A percentile compares a stretch with the other conserved stretches of the same genome.
These are phyloP conservation scores for Athalia rosae DNA, from an alignment of 2,888 invertebrate genomes.

Conservation along the genomic window DNA sequence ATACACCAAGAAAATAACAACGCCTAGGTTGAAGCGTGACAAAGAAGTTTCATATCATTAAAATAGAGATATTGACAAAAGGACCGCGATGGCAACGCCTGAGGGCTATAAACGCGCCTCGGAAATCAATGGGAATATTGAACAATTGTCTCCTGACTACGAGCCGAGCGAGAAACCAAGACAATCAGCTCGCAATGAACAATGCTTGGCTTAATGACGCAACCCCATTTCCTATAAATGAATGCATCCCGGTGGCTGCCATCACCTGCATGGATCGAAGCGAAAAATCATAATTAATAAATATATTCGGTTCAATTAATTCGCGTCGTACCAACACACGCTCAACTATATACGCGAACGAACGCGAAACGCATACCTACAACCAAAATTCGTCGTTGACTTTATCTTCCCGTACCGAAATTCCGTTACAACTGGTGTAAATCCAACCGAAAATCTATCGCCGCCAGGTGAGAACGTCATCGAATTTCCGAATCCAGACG, in stretches of 20 bases:
- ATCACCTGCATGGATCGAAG: constrained; percentile 41
- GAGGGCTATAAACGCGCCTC: constrained; percentile 59
- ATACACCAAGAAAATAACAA: constrained; percentile 55
- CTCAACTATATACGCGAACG: too few relatives aligned
- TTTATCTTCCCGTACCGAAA: too few relatives aligned
- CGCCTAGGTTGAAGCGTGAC: constrained; percentile 24
- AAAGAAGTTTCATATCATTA: constrained; percentile 68
- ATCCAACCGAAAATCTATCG: too few relatives aligned
- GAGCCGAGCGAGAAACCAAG: constrained; percentile 72
- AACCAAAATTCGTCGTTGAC: too few relatives aligned
- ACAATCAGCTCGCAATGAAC: constrained; percentile 72
- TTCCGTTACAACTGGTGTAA: too few relatives aligned
- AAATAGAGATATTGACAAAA: constrained; percentile 73
- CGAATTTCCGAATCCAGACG: too few relatives aligned
- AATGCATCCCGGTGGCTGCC: constrained; percentile 33
- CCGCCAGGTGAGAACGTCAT: too few relatives aligned
- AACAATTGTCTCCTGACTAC: constrained; percentile 72
- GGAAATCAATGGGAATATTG: constrained; percentile 74
- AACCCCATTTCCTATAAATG: constrained; percentile 52
- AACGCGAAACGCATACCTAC: too few relatives aligned
- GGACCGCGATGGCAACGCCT: constrained; percentile 57
- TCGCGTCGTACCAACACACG: too few relatives aligned
- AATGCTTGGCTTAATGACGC: constrained; percentile 73
- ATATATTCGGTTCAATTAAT: constrained; percentile 35
- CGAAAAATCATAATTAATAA: constrained; percentile 48